Evolutionary conservation across 1,140 invertebrate genomes (phyloP).

Genomic region (Listronotus bonariensis): DNA sequence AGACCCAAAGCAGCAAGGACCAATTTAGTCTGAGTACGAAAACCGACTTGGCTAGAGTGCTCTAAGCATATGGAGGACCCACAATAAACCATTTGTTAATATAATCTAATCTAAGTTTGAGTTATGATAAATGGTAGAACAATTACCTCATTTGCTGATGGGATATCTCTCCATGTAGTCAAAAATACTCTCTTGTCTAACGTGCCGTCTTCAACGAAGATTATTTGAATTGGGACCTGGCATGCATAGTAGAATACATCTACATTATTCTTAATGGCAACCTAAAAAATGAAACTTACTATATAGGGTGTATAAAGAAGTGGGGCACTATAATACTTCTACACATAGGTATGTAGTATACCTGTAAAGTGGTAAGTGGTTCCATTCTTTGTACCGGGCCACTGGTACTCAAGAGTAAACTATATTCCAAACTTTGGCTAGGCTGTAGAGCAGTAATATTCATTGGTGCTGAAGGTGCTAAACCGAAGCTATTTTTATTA

Average conservation of each 20-base stretch:
- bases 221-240: conserved; percentile 89
- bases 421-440: conserved; percentile 79
- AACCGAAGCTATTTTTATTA: conserved; percentile 98
- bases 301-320: too few species aligned
- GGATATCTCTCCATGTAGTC: conserved; percentile 99
- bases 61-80: too few species aligned
- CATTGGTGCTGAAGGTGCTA: conserved; percentile 82
- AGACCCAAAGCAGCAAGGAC: too few species aligned
- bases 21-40: too few species aligned
- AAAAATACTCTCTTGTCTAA: conserved; percentile 98
- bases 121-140: neutral
- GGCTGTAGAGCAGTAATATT: conserved; percentile 84
- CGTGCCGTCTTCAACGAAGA: conserved; percentile 95
- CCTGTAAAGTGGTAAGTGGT: conserved; percentile 91
- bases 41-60: too few species aligned
- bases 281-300: conserved; percentile 48
- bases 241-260: conserved; percentile 98
- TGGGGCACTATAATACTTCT: too few species aligned
- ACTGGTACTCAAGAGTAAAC: conserved; percentile 75
- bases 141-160: conserved; percentile 91
- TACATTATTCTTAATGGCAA: conserved; percentile 98
- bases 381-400: conserved; percentile 98
- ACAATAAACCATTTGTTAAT: too few species aligned
- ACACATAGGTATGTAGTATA: neutral
- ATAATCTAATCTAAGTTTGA: neutral